A percentile compares a stretch with the other conserved stretches of the same genome.
Evolutionary conservation across 2,113 vertebrate genomes (phyloP).

Genomic region (Petaurus breviceps): DNA sequence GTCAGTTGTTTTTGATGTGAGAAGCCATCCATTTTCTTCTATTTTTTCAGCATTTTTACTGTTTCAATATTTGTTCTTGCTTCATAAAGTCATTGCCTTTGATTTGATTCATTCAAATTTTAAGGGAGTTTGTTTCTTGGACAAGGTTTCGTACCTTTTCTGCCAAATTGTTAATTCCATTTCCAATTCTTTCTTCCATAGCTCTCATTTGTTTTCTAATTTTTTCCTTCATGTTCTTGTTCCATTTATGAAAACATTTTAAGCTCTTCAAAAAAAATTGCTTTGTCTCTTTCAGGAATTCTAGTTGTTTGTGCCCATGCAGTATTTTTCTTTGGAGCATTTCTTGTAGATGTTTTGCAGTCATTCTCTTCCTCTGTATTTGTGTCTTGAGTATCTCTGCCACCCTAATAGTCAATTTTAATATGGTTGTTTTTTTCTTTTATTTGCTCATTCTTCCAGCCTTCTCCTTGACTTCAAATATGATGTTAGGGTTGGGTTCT

Average conservation of each 20-base stretch:
- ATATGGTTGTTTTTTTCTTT: background rate
- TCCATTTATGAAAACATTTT: background rate
- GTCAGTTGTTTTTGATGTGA: background rate
- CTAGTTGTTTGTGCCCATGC: background rate
- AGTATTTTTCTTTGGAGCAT: background rate
- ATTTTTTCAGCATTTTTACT: background rate
- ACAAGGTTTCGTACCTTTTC: background rate
- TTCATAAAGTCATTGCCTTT: background rate
- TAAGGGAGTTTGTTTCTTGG: background rate
- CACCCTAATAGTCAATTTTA: background rate
- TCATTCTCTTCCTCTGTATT: background rate
- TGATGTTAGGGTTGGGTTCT: background rate
- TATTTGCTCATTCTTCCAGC: background rate
- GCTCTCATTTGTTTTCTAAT: too few relatives aligned
- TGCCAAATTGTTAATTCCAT: background rate
- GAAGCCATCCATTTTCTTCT: background rate
- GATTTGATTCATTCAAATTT: background rate
- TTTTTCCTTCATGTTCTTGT: background rate
- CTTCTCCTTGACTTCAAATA: background rate
- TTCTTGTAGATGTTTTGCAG: background rate
- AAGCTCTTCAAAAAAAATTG: background rate
- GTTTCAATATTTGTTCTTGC: background rate
- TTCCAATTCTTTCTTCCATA: background rate
- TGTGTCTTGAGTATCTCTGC: background rate
- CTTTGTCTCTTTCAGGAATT: background rate